Conservation (phyloP, 1,140 invertebrate species). For the Caenorhabditis tropicalis region DNA sequence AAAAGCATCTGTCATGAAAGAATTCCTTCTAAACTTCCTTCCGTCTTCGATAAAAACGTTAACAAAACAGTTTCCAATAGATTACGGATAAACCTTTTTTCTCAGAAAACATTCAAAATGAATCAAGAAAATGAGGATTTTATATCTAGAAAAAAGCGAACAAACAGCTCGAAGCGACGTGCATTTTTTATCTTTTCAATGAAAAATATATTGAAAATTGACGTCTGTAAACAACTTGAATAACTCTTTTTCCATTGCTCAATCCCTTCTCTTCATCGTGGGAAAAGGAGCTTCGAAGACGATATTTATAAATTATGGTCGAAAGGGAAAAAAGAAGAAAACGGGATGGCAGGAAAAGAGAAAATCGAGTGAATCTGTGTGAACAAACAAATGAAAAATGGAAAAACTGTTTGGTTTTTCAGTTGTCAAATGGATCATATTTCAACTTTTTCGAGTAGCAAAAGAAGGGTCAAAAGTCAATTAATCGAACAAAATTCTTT, state of each 20-base stretch:
- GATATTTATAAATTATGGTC: conserved; percentile 2
- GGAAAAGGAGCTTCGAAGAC: not conserved
- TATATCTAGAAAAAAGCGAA: not conserved
- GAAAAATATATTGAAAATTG: not conserved
- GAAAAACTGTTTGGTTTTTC: conserved; percentile 6
- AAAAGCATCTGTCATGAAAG: too few relatives aligned
- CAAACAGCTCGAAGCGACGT: not conserved
- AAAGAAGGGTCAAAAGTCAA: not conserved
- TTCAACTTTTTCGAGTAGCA: not conserved
- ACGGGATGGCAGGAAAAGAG: not conserved
- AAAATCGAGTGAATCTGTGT: not conserved
- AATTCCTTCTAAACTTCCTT: too few relatives aligned
- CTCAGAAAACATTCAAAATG: not conserved
- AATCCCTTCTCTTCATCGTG: conserved; percentile 8
- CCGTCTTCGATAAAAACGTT: too few relatives aligned
- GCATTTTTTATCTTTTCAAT: not conserved
- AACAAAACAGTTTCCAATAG: too few relatives aligned
- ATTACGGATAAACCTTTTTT: not conserved
- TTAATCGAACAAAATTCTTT: not conserved
- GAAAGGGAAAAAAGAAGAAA: not conserved
- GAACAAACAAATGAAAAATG: not conserved
- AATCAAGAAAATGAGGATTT: not conserved
- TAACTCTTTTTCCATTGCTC: not conserved
- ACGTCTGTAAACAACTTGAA: not conserved
- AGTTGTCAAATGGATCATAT: not conserved